Conservation (phyloP, 1,140 invertebrate genomes). For the Oryctes rhinoceros region DNA sequence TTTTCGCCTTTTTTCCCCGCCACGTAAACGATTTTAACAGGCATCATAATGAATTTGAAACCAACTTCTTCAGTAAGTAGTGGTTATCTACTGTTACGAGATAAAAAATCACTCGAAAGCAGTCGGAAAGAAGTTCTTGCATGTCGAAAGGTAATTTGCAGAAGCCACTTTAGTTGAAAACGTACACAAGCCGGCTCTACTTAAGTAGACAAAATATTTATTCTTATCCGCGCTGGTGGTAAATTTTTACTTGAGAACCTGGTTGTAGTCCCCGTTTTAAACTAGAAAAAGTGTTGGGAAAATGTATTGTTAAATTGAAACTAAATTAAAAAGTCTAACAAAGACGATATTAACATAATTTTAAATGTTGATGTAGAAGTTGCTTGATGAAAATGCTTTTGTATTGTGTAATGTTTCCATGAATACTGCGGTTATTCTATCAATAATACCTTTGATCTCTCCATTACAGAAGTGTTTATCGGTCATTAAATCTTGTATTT, state of each 20-base stretch:
- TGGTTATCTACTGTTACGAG: constrained; percentile 49
- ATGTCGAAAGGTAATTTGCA: constrained; percentile 41
- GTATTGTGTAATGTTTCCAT: no score
- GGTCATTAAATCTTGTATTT: no score
- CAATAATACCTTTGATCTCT: no score
- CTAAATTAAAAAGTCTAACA: neutral
- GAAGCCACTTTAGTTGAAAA: constrained; percentile 35
- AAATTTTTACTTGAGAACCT: neutral
- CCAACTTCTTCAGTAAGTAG: constrained; percentile 57
- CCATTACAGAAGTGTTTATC: no score
- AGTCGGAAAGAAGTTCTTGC: constrained; percentile 37
- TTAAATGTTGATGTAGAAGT: no score
- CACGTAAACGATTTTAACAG: constrained; percentile 54
- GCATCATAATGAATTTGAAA: constrained; percentile 53
- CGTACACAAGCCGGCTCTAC: constrained; percentile 21
- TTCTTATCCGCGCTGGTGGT: constrained; percentile 23
- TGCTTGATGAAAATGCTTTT: no score
- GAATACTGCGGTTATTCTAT: no score
- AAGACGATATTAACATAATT: no score
- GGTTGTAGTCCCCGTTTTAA: neutral
- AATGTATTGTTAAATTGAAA: no score
- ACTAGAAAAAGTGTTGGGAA: neutral
- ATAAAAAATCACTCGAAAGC: constrained; percentile 40
- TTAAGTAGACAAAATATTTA: constrained; percentile 37
- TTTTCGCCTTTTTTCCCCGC: constrained; percentile 46